Evolutionary conservation across 2,888 invertebrate genomes (phyloP).

Genomic region (Gisinianus flammeolus): DNA sequence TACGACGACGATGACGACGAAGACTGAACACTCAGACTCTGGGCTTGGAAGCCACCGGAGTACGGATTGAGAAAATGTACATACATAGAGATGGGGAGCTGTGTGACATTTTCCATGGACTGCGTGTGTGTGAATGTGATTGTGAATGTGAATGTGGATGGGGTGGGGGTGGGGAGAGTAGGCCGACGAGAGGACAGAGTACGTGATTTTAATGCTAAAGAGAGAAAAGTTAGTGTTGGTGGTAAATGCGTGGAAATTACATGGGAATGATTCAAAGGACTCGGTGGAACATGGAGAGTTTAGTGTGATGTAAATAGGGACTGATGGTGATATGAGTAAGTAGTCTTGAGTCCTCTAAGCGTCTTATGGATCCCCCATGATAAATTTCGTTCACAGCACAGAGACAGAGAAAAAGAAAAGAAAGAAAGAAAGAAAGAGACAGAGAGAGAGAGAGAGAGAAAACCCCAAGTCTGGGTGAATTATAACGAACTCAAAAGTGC

Average conservation of each 20-base stretch:
- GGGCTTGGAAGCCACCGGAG: too few species aligned
- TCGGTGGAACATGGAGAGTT: conserved; percentile 8
- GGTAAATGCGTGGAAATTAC: conserved; percentile 14
- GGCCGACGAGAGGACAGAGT: not conserved
- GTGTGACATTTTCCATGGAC: too few species aligned
- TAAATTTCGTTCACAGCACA: conserved; percentile 1
- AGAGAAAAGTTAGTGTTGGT: not conserved
- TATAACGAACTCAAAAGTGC: not conserved
- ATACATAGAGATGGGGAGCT: too few species aligned
- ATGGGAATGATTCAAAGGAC: conserved; percentile 7
- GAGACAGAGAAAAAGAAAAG: not conserved
- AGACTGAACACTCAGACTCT: too few species aligned
- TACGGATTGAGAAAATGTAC: too few species aligned
- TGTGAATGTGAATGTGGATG: too few species aligned
- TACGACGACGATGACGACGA: too few species aligned
- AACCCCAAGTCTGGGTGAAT: too few species aligned
- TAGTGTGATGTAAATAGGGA: conserved; percentile 10
- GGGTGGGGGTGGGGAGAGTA: not conserved
- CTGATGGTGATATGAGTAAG: not conserved
- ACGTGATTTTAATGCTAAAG: conserved; percentile 3
- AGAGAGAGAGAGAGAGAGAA: too few species aligned
- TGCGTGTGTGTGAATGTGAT: too few species aligned
- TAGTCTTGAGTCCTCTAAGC: not conserved
- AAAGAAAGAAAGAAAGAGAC: too few species aligned
- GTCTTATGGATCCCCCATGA: not conserved